These are phyloP conservation scores for Drosophila punjabiensis DNA, from an alignment of 1,140 invertebrate species.

Conservation along the genomic window DNA sequence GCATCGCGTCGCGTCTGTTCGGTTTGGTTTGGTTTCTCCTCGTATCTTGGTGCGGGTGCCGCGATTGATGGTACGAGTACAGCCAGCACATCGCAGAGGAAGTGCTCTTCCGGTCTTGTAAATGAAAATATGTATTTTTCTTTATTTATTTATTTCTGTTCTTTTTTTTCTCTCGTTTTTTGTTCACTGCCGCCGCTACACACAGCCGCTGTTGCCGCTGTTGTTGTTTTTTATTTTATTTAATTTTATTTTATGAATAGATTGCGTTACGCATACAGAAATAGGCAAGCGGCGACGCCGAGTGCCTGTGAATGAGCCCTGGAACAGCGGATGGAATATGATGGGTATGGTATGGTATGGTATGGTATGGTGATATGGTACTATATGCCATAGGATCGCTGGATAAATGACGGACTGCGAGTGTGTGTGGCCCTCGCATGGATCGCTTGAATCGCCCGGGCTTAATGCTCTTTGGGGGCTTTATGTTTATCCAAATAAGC, in stretches of 20 bases:
- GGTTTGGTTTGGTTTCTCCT: conserved; percentile 11
- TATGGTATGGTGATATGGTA: conserved; percentile 30
- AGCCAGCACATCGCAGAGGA: conserved; percentile 63
- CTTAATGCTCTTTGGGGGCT: conserved; percentile 57
- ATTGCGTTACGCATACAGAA: conserved; percentile 83
- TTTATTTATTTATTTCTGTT: conserved; percentile 46
- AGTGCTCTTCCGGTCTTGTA: conserved; percentile 83
- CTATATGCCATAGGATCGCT: conserved; percentile 40
- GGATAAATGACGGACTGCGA: conserved; percentile 49
- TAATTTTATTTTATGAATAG: conserved; percentile 84
- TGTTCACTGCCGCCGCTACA: conserved; percentile 16
- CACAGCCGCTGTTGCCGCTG: conserved; percentile 19
- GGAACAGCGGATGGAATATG: conserved; percentile 50
- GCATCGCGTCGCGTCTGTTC: background rate
- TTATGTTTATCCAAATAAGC: conserved; percentile 80
- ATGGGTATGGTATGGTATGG: conserved; percentile 28
- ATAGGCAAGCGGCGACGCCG: conserved; percentile 54
- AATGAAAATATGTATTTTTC: conserved; percentile 81
- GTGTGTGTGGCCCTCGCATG: conserved; percentile 53
- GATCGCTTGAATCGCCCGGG: conserved; percentile 47
- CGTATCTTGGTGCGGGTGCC: conserved; percentile 61
- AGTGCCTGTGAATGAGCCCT: conserved; percentile 57
- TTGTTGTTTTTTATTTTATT: conserved; percentile 70
- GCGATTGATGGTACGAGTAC: conserved; percentile 58
- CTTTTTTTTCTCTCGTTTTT: conserved; percentile 7